Conservation (phyloP, 2,888 invertebrate species). For the Drosophila aldrichi region DNA sequence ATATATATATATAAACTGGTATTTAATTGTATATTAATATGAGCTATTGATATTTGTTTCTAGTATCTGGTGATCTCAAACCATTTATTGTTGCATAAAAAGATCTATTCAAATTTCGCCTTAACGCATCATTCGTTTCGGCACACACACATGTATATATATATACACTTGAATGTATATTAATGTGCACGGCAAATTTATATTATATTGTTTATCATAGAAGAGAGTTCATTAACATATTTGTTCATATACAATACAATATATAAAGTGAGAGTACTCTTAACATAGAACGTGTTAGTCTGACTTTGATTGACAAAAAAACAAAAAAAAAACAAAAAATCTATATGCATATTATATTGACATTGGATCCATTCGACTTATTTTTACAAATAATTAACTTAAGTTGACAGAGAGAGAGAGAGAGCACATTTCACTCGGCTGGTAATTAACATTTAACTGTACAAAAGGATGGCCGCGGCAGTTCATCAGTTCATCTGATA, state of each 20-base stretch:
- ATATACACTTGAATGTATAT: conserved; percentile 7
- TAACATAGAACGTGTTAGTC: conserved; percentile 4
- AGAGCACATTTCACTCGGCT: background rate
- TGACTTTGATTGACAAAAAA: background rate
- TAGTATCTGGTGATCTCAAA: conserved; percentile 7
- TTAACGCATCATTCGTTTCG: conserved; percentile 23
- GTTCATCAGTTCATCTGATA: conserved; percentile 6
- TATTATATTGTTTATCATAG: conserved; percentile 14
- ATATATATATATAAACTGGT: background rate
- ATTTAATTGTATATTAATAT: conserved; percentile 7
- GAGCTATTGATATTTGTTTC: conserved; percentile 15
- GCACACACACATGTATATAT: background rate
- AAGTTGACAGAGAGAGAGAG: background rate
- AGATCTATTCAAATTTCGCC: conserved; percentile 4
- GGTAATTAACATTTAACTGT: conserved; percentile 8
- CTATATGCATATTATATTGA: background rate
- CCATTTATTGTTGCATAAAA: conserved; percentile 29
- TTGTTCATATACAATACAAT: conserved; percentile 1
- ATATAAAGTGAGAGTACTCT: conserved; percentile 4
- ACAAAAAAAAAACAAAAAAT: background rate
- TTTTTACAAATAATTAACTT: conserved; percentile 8
- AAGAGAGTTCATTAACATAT: conserved; percentile 4
- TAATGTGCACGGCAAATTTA: conserved; percentile 1
- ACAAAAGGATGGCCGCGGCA: conserved; percentile 3
- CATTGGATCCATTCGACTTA: background rate